Evolutionary conservation across 1,140 invertebrate species (phyloP).

Genomic region (Euwallacea fornicatus): DNA sequence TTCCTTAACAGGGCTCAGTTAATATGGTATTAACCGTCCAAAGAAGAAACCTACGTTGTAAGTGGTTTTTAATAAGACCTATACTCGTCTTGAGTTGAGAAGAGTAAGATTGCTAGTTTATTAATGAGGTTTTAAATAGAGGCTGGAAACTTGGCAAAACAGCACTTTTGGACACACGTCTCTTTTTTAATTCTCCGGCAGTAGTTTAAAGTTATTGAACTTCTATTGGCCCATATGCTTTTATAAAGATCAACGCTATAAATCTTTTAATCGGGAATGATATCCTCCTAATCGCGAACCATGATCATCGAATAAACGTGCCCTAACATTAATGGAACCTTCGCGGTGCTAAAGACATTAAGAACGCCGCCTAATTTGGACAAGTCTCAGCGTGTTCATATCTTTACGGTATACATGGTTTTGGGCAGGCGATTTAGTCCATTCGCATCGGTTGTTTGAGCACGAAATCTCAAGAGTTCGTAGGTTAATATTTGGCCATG

Average conservation of each 20-base stretch:
- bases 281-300: too few species aligned
- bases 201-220: too few species aligned
- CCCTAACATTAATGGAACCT: constrained; percentile 8
- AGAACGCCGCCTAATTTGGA: constrained; percentile 9
- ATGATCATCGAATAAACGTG: constrained; percentile 7
- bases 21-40: background rate
- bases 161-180: too few species aligned
- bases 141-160: too few species aligned
- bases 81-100: too few species aligned
- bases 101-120: too few species aligned
- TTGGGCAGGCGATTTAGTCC: constrained; percentile 7
- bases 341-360: background rate
- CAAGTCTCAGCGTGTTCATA: background rate
- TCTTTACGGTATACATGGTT: background rate
- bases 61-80: too few species aligned
- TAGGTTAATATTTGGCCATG: constrained; percentile 1
- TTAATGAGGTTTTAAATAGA: too few species aligned
- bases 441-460: constrained; percentile 6
- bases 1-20: background rate
- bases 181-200: too few species aligned
- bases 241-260: background rate
- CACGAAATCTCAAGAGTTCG: background rate
- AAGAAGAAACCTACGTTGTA: too few species aligned
- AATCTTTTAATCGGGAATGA: background rate
- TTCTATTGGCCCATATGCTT: too few species aligned